phyloP scores from a whole-genome alignment of 2,113 vertebrate genomes.

The Mustela lutreola region DNA sequence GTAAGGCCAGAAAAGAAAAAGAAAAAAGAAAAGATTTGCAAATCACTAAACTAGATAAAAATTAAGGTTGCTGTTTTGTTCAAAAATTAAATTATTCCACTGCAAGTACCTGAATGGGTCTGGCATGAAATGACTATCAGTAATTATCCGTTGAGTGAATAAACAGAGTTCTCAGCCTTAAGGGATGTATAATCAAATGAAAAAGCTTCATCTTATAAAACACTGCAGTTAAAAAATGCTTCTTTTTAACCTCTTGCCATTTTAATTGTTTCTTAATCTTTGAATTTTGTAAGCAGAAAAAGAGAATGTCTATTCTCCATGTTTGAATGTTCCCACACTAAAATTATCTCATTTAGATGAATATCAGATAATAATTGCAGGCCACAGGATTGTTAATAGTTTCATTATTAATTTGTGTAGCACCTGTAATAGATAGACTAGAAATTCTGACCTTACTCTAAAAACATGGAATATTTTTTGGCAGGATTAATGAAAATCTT shows the following conservation, averaged over 20 bases:
- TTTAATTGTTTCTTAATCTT: conserved; percentile 18
- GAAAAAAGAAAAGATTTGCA: not conserved
- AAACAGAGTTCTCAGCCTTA: not conserved
- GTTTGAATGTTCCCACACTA: not conserved
- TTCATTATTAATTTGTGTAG: not conserved
- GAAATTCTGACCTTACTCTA: not conserved
- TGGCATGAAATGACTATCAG: not conserved
- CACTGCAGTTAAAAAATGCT: not conserved
- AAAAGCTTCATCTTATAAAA: not conserved
- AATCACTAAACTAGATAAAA: not conserved
- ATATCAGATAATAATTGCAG: not conserved
- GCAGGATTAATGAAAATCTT: not conserved
- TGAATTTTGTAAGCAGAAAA: not conserved
- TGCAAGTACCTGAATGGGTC: not conserved
- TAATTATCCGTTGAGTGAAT: not conserved
- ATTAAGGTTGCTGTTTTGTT: not conserved
- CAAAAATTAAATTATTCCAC: not conserved
- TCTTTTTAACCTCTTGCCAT: not conserved
- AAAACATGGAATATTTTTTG: not conserved
- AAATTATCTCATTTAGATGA: not conserved
- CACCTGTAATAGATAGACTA: not conserved
- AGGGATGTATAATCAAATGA: not conserved
- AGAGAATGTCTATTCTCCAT: not conserved
- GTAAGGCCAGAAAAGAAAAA: not conserved
- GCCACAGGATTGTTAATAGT: not conserved